These are phyloP conservation scores for Capitulum mitella DNA, from an alignment of 2,888 invertebrate genomes.

Conservation along the genomic window DNA sequence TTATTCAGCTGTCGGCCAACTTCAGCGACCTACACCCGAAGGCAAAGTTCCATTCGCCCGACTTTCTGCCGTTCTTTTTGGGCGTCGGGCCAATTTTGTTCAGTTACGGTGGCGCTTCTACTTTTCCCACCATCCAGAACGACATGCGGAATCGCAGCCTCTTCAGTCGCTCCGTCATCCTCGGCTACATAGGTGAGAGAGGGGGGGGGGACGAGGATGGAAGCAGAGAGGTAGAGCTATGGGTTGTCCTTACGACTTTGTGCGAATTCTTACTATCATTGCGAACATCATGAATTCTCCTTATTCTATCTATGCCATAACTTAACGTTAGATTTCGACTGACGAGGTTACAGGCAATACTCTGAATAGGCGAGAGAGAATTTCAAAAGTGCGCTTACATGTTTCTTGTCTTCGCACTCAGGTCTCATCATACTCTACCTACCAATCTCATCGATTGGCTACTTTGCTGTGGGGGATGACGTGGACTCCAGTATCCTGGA, in stretches of 20 bases:
- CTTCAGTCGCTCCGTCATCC: not conserved
- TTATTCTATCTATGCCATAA: no score
- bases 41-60: not conserved
- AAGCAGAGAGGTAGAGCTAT: not conserved
- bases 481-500: constrained; percentile 36
- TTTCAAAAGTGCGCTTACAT: no score
- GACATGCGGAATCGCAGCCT: constrained; percentile 59
- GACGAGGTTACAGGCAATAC: no score
- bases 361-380: no score
- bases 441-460: constrained; percentile 56
- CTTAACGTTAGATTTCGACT: no score
- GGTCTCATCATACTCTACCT: constrained; percentile 54
- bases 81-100: constrained; percentile 63
- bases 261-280: no score
- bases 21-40: constrained; percentile 38
- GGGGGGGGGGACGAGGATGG: no score
- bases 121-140: constrained; percentile 70
- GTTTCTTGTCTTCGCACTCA: constrained; percentile 40
- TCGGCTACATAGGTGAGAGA: not conserved
- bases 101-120: constrained; percentile 63
- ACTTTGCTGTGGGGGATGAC: constrained; percentile 55
- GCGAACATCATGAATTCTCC: no score
- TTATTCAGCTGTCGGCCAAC: constrained; percentile 56
- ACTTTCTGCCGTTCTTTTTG: not conserved
- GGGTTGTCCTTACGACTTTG: no score